A percentile compares a stretch with the other conserved stretches of the same genome.
Conservation (phyloP, 2,888 invertebrate genomes). For the Corythucha ciliata region DNA sequence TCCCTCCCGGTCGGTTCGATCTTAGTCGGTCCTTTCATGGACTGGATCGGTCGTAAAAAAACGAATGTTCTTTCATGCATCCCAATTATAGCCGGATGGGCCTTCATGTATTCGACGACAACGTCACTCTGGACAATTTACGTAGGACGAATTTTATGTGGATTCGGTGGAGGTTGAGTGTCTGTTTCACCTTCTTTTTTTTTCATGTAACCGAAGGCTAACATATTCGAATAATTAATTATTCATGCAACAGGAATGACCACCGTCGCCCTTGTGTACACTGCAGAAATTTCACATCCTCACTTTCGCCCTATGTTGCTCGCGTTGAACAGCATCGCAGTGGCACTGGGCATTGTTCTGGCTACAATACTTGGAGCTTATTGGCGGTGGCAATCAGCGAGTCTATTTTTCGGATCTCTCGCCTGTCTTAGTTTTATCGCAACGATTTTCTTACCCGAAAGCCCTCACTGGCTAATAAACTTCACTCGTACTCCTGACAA, state of each 20-base stretch:
- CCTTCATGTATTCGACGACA: constrained; percentile 43
- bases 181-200: neutral
- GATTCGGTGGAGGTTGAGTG: constrained; percentile 44
- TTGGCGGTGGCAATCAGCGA: constrained; percentile 46
- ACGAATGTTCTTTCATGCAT: constrained; percentile 44
- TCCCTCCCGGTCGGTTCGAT: constrained; percentile 48
- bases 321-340: constrained; percentile 49
- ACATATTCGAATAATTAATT: constrained; percentile 2
- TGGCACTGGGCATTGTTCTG: constrained; percentile 49
- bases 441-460: constrained; percentile 46
- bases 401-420: constrained; percentile 43
- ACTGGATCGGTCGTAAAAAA: constrained; percentile 47
- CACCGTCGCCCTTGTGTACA: constrained; percentile 48
- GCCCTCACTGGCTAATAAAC: constrained; percentile 48
- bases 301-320: constrained; percentile 48
- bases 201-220: too few relatives aligned
- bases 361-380: constrained; percentile 46
- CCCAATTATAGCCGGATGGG: constrained; percentile 46
- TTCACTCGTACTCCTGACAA: constrained; percentile 27
- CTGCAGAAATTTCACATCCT: constrained; percentile 50
- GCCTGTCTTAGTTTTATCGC: constrained; percentile 41
- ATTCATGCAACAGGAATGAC: constrained; percentile 39
- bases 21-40: constrained; percentile 49
- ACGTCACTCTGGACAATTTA: constrained; percentile 41
- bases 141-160: constrained; percentile 46